Conservation (phyloP, 2,888 invertebrate species). For the Chirona hameri region DNA sequence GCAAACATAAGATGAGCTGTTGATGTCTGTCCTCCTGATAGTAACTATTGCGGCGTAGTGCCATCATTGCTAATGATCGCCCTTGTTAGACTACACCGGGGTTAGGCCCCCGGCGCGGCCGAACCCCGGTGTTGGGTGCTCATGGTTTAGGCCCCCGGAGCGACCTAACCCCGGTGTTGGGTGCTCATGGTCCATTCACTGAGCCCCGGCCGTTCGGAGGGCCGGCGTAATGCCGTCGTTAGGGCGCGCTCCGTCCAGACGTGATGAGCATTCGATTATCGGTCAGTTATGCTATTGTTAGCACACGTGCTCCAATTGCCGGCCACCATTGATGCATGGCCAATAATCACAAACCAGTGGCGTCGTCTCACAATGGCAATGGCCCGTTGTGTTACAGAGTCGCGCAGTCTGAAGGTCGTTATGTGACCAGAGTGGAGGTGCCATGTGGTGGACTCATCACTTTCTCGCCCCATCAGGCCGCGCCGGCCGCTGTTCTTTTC, state of each 20-base stretch:
- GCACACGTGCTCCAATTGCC: not conserved
- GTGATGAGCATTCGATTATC: not conserved
- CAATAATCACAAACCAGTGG: not conserved
- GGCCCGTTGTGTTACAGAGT: no score
- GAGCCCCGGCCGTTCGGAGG: not conserved
- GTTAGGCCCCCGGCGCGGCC: not conserved
- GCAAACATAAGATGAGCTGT: no score
- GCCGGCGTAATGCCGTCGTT: not conserved
- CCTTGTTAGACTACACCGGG: not conserved
- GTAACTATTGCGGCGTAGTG: no score
- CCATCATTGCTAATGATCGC: no score
- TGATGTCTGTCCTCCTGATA: no score
- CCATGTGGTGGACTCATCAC: not conserved
- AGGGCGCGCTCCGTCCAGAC: not conserved
- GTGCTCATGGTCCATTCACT: not conserved
- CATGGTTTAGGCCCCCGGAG: not conserved
- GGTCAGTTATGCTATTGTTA: not conserved
- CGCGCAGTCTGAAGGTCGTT: no score
- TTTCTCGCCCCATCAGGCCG: no score
- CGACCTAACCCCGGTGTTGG: not conserved
- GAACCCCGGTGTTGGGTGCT: not conserved
- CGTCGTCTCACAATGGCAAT: not conserved
- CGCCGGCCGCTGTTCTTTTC: no score
- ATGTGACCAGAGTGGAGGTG: not conserved
- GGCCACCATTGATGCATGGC: not conserved